These are phyloP conservation scores for Phrynosoma blainvillii DNA, from an alignment of 2,113 vertebrate species.

Conservation along the genomic window DNA sequence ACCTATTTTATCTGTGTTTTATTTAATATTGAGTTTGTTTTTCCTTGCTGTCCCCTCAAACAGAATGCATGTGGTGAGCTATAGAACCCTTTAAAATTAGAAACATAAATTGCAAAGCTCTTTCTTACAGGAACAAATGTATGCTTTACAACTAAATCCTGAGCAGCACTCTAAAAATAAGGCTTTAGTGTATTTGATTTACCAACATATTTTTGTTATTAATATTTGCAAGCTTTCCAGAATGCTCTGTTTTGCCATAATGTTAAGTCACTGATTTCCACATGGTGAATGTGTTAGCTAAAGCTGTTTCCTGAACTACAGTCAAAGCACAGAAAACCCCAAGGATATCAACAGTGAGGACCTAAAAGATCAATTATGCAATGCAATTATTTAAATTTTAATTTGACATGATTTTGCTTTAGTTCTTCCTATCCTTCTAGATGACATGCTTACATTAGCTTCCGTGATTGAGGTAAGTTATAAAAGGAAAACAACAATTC, in stretches of 20 bases:
- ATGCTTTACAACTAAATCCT: slow-evolving; percentile 49
- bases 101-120: slow-evolving; percentile 51
- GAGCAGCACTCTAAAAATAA: slow-evolving; percentile 53
- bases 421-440: background rate
- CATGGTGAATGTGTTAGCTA: slow-evolving; percentile 45
- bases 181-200: slow-evolving; percentile 61
- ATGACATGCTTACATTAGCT: background rate
- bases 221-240: slow-evolving; percentile 35
- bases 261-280: slow-evolving; percentile 37
- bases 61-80: slow-evolving; percentile 43
- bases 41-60: background rate
- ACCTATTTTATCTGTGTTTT: slow-evolving; percentile 34
- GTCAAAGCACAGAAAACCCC: slow-evolving; percentile 28
- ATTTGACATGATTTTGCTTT: background rate
- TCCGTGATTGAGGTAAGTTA: background rate
- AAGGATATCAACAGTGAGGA: slow-evolving; percentile 3
- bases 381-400: rapidly evolving
- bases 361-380: slow-evolving; percentile 7
- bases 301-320: slow-evolving; percentile 49
- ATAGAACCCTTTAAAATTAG: slow-evolving; percentile 39
- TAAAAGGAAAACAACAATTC: slow-evolving; percentile 5
- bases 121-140: slow-evolving; percentile 49
- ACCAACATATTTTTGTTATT: slow-evolving; percentile 66
- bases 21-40: slow-evolving; percentile 34
- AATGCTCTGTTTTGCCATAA: background rate